These are phyloP conservation scores for Cyphomyrus discorhynchus DNA, from an alignment of 2,113 vertebrate genomes.

Conservation along the genomic window DNA sequence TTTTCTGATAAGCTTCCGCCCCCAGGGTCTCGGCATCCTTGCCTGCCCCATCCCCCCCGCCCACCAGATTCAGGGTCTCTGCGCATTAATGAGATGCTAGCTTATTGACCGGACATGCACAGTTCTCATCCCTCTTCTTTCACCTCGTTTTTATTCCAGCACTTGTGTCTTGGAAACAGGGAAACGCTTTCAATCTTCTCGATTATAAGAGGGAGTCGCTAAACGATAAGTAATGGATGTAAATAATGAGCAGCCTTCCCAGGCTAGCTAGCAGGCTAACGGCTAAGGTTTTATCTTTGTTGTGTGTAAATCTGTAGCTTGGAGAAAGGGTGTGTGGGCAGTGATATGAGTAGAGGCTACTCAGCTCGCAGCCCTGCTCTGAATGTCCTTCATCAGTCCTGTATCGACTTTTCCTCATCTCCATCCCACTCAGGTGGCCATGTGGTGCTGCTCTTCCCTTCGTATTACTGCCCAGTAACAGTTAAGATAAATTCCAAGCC, in stretches of 20 bases:
- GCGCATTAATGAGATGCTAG: constrained; percentile 45
- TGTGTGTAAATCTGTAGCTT: not conserved
- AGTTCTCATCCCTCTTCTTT: constrained; percentile 12
- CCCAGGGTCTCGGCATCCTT: not conserved
- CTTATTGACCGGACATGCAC: constrained; percentile 49
- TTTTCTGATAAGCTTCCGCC: not conserved
- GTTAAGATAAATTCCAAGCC: not conserved
- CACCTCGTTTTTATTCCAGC: not conserved
- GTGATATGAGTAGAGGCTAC: not conserved
- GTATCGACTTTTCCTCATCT: not conserved
- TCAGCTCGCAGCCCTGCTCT: not conserved
- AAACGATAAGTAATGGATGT: not conserved
- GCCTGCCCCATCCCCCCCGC: constrained; percentile 6
- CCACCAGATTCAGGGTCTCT: constrained; percentile 32
- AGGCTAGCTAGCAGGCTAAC: not conserved
- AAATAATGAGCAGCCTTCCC: not conserved
- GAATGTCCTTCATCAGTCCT: not conserved
- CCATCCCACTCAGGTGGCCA: not conserved
- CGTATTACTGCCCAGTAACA: not conserved
- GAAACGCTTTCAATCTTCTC: not conserved
- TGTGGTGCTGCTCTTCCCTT: not conserved
- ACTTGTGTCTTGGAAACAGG: not conserved
- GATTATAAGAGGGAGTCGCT: not conserved
- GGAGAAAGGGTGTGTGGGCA: not conserved
- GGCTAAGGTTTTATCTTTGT: not conserved